Base-by-base conservation (phyloP, 2,113 vertebrate species). In the Solenodon paradoxus region DNA sequence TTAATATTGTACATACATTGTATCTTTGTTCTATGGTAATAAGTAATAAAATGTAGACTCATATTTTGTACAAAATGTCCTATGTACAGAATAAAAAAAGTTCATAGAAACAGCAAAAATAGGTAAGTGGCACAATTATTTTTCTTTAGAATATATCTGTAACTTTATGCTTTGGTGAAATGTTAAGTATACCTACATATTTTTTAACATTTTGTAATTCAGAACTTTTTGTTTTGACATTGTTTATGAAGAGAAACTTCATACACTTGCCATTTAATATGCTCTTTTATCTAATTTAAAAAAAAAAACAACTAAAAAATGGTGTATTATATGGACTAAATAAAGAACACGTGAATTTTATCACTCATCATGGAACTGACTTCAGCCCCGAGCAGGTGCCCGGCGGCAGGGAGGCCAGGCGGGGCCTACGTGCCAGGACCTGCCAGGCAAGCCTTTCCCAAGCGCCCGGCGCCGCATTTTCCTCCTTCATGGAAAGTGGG, bases 61-160 rank as follows among this genome's bases (percentile, higher is more conserved):
- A 99, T 99, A 99, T 99, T 99, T 99, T 99, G 99, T 99, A 99
- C 99, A 99, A 99, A 98, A 98, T 92, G 98, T 99, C 99, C 98
- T 98, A 98, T 99, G 99, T 99, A 99, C 99, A 99, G 99, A 99
- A 99, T 99, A 35, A 97, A 98, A 98, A 97, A 98, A 96, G 96
- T 98, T 98, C 98, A 97, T 98, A 98, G 98, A 98, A 98, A 98
- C 98, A 97, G 97, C 98, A 98, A 98, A 98, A 98, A 96, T 98
- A 98, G 98, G 98, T 98, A 98, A 98, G 98, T 98, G 98, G 98
- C 98, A 98, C 97, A 98, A 97, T 98, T 98, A 98, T 98, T 99
- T 98, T 99, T 98, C 98, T 97, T 98, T 98, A 98, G 98, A 96
- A 96, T 96, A 97, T 97, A 97, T 93, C 97, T 98, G 98, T 98